Base-by-base conservation (phyloP, 2,888 invertebrate species). In the Drosophila conformis region DNA sequence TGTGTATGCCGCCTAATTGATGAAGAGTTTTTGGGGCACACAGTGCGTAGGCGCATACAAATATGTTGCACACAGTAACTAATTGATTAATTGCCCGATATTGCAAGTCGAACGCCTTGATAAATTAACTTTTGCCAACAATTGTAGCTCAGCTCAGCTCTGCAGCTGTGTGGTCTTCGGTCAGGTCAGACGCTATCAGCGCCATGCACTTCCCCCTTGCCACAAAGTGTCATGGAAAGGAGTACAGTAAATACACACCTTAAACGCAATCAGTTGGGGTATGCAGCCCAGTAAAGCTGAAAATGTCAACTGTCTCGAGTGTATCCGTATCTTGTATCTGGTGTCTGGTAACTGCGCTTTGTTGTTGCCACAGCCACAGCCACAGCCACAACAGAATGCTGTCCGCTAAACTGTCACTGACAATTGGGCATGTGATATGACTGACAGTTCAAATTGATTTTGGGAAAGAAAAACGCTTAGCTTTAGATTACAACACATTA, bases 361-460 rank as follows among this genome's bases (percentile, higher is more conserved):
- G 57, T 57, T 57, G 46, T 42, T 21, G 46, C 46, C 46, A 33
- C 42, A 58, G n/a, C 7, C 31, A 33, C 42, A 58, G n/a, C 7
- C 31, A 31, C 29, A 49, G 25, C 48, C 8, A 40, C 54, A 57
- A 31, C 48, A 54, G 64, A 59, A 69, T 58, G 67, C 78, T 84
- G 82, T 84, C 83, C 80, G 80, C 80, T 69, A 76, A 84, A 87
- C 73, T 84, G 84, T 84, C 84, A 84, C 69, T 64, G 80, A 73
- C 69, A 79, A 80, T 87, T 78, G 83, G 69, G 83, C 76, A 78
- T 81, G 78, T 76, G 78, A 83, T 79, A 74, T 83, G 84, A 83
- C 63, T 73, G 84, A 83, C 84, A 81, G 78, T 80, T 85, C 73
- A 82, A 85, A 88, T 83, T 85, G 88, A 85, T 87, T 87, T 87